Evolutionary conservation across 2,888 invertebrate genomes (phyloP).

Genomic region (Megaustenia siamemsis): DNA sequence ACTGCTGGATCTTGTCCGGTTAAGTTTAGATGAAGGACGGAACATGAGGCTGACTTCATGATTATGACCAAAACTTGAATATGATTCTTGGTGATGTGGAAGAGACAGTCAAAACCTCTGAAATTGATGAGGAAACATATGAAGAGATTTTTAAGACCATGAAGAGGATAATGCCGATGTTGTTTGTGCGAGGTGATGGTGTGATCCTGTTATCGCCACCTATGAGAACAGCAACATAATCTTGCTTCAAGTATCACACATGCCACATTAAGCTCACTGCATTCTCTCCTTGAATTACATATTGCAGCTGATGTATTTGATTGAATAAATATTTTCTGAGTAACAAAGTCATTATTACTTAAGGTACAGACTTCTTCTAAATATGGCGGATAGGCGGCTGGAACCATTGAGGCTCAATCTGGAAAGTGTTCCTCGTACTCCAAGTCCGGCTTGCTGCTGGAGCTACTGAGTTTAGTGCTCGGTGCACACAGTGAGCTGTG

Average conservation of each 20-base stretch:
- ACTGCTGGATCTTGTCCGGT: conserved; percentile 95
- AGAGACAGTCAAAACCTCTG: conserved; percentile 95
- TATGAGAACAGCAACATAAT: conserved; percentile 82
- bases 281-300: too few relatives aligned
- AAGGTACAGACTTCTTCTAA: too few relatives aligned
- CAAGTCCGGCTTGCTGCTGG: too few relatives aligned
- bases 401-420: too few relatives aligned
- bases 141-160: conserved; percentile 99
- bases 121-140: conserved; percentile 98
- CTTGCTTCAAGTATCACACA: background rate
- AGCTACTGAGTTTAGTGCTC: too few relatives aligned
- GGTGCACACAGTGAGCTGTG: too few relatives aligned
- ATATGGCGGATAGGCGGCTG: too few relatives aligned
- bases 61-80: conserved; percentile 99
- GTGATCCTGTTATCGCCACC: conserved; percentile 98
- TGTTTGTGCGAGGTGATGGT: conserved; percentile 99
- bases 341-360: too few relatives aligned
- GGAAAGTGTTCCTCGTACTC: too few relatives aligned
- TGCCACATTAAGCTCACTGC: too few relatives aligned
- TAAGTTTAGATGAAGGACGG: conserved; percentile 98
- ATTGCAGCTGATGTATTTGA: too few relatives aligned
- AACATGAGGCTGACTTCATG: conserved; percentile 98
- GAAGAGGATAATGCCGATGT: conserved; percentile 97
- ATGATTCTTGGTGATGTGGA: conserved; percentile 99
- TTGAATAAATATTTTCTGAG: too few relatives aligned